phyloP scores from a whole-genome alignment of 2,113 vertebrate species.

The Hassar affinis region DNA sequence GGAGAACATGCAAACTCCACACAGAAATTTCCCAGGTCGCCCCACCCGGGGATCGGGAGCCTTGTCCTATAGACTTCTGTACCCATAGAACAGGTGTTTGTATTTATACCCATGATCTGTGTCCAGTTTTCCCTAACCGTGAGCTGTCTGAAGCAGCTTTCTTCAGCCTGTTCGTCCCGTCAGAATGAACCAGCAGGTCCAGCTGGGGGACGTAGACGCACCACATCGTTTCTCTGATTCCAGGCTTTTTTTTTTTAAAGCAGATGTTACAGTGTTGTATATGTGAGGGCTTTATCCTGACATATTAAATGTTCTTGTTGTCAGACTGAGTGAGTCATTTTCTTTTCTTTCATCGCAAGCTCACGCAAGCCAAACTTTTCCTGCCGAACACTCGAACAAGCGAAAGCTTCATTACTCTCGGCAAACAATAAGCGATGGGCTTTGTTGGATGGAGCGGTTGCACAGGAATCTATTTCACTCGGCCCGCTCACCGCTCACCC shows the following conservation, averaged over 20 bases:
- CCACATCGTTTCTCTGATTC: no score
- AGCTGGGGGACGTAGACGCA: no score
- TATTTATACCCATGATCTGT: background rate
- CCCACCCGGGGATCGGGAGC: no score
- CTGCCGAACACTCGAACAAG: background rate
- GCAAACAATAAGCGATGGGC: conserved; percentile 14
- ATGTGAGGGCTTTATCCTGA: no score
- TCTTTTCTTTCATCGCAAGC: conserved; percentile 15
- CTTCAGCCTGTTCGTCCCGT: background rate
- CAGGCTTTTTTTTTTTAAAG: no score
- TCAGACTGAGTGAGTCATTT: conserved; percentile 7
- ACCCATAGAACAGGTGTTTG: background rate
- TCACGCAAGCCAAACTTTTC: conserved; percentile 22
- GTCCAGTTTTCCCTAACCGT: background rate
- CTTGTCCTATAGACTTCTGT: background rate
- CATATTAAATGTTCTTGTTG: background rate
- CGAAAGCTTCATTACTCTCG: conserved; percentile 33
- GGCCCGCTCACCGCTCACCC: no score
- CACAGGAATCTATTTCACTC: conserved; percentile 38
- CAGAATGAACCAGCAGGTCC: background rate
- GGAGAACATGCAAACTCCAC: no score
- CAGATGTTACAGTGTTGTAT: no score
- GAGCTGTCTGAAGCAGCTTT: background rate
- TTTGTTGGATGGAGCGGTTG: conserved; percentile 46
- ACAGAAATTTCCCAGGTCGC: no score